Evolutionary conservation across 2,888 invertebrate species (phyloP), one percentile per base, ranked within the genome.

Genomic region (Drosophila paucipuncta): DNA sequence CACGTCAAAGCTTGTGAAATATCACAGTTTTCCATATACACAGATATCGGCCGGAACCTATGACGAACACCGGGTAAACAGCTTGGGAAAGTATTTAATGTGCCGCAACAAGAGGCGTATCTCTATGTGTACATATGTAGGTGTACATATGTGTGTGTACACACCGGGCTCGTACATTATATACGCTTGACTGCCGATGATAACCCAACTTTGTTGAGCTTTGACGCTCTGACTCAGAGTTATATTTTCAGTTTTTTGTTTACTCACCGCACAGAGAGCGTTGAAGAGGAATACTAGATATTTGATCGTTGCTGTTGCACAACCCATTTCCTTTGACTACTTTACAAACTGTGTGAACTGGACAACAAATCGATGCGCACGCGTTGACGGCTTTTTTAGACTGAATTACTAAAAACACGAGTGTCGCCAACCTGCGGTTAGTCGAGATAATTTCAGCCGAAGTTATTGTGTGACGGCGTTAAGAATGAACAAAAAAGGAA

Each of bases 241-340:
- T 31, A 18, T 22, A 13, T 28, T 37, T 37, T 30, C 13, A 2
- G 11, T 13, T 2, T 10, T n/a, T 16, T 52, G 37, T 55, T 53
- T 54, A 85, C 91, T 91, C 67, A 91, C 91, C 85, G 79, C 81
- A 64, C 90, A 91, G 47, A 92, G 61, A 18, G 83, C 73, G 68
- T 91, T 91, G 67, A 85, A 84, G n/a, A 85, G 43, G 50, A 89
- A 85, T 30, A 87, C 80, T 35, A 85, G 63, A 66, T 83, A 85
- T 74, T 87, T 91, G 53, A 91, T 84, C 61, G 81, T 78, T 35
- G 70, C 71, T 63, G 84, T 87, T 74, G 89, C 82, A 80, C 80
- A 92, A 80, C 87, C 80, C 90, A 91, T 90, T 81, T 68, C 68
- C 9, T 18, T 60, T 64, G 41, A 13, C 28, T 16, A 50, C 1